These are phyloP conservation scores for Scaptomyza polygonia DNA, from an alignment of 2,888 invertebrate species.

Conservation along the genomic window DNA sequence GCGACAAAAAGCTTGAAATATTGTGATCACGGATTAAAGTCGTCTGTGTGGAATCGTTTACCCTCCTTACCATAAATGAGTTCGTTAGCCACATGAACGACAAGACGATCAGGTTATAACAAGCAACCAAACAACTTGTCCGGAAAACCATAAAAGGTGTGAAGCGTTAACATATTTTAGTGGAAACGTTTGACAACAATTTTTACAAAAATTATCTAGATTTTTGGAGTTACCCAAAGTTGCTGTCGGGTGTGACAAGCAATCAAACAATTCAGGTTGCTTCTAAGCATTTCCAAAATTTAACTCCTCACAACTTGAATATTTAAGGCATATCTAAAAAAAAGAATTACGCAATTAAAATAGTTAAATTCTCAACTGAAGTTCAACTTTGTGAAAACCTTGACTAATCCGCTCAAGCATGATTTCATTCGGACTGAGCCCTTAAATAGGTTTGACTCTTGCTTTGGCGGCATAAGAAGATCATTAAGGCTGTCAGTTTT, in stretches of 20 bases:
- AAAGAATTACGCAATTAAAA: neutral
- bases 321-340: neutral
- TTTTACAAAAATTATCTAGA: slow-evolving; percentile 1
- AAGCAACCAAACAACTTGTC: slow-evolving; percentile 18
- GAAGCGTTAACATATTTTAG: slow-evolving; percentile 5
- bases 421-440: neutral
- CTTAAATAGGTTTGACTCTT: slow-evolving; percentile 5
- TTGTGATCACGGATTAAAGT: slow-evolving; percentile 60
- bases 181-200: neutral
- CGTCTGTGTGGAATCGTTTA: slow-evolving; percentile 29
- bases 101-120: slow-evolving; percentile 10
- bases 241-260: no score
- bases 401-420: slow-evolving; percentile 53
- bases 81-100: slow-evolving; percentile 63
- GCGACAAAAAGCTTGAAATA: slow-evolving; percentile 81
- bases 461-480: slow-evolving; percentile 33
- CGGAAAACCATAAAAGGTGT: slow-evolving; percentile 1
- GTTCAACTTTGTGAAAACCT: slow-evolving; percentile 18
- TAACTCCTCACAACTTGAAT: neutral
- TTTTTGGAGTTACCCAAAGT: no score
- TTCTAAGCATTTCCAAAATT: neutral
- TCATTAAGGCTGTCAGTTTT: slow-evolving; percentile 76
- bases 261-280: neutral
- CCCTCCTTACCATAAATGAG: slow-evolving; percentile 31
- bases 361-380: neutral